These are phyloP conservation scores for Bursaphelenchus mucronatus DNA, from an alignment of 1,140 invertebrate species.

Conservation along the genomic window DNA sequence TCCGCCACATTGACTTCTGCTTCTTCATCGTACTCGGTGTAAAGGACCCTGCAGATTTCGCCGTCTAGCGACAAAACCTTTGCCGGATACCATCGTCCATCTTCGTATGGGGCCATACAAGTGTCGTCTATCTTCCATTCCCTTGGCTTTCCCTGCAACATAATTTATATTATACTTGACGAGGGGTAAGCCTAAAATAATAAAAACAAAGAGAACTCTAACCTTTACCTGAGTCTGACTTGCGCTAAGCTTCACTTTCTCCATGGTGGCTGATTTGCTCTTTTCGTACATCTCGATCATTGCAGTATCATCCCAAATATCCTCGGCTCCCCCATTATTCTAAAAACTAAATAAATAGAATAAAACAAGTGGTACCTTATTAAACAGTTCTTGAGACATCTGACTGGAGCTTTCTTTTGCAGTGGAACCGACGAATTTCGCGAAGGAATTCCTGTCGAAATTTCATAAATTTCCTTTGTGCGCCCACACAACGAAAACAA, in stretches of 20 bases:
- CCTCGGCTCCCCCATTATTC: not conserved
- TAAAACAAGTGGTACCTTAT: no score
- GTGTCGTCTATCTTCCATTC: constrained; percentile 36
- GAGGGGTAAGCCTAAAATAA: not conserved
- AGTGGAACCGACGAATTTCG: no score
- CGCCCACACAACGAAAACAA: no score
- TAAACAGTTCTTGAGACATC: no score
- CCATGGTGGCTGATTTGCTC: constrained; percentile 15
- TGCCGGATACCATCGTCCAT: constrained; percentile 37
- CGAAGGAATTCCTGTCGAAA: no score
- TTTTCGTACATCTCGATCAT: constrained; percentile 37
- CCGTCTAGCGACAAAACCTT: constrained; percentile 28
- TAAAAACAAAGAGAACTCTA: not conserved
- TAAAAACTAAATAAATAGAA: no score
- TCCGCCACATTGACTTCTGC: constrained; percentile 33
- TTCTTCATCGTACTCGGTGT: constrained; percentile 38
- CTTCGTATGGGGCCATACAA: constrained; percentile 42
- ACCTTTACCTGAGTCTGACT: not conserved
- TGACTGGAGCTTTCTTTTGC: no score
- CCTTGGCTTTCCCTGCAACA: constrained; percentile 1
- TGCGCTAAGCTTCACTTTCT: not conserved
- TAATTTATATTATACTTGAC: not conserved
- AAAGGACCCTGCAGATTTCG: constrained; percentile 29
- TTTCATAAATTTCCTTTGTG: no score
- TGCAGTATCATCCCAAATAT: constrained; percentile 35